Percentiles rank a stretch among this genome's conserved stretches.
These are phyloP conservation scores for Cepaea nemoralis DNA, from an alignment of 1,140 invertebrate genomes.

Conservation along the genomic window DNA sequence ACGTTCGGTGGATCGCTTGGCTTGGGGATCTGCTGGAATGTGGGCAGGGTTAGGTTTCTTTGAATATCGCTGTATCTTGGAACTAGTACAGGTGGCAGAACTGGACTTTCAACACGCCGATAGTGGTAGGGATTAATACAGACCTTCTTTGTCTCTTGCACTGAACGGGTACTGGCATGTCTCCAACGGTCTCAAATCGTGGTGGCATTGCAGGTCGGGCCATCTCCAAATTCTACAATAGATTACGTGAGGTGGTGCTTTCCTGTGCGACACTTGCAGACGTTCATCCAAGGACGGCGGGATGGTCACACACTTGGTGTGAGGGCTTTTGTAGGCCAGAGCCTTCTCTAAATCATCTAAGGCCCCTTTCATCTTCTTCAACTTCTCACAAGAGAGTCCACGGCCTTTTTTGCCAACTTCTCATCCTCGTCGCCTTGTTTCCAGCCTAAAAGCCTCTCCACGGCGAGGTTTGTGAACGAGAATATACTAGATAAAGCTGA, in stretches of 20 bases:
- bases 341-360: slow-evolving; percentile 96
- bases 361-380: slow-evolving; percentile 93
- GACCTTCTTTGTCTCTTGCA: slow-evolving; percentile 94
- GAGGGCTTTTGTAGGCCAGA: slow-evolving; percentile 90
- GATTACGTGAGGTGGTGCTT: slow-evolving; percentile 96
- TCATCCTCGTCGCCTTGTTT: slow-evolving; percentile 97
- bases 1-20: slow-evolving; percentile 95
- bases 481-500: slow-evolving; percentile 80
- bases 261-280: slow-evolving; percentile 90
- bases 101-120: slow-evolving; percentile 79
- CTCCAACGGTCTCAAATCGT: slow-evolving; percentile 94
- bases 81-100: slow-evolving; percentile 95
- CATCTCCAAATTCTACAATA: slow-evolving; percentile 98
- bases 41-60: slow-evolving; percentile 79
- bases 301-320: slow-evolving; percentile 97
- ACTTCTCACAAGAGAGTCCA: slow-evolving; percentile 96
- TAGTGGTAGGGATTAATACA: slow-evolving; percentile 99
- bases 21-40: slow-evolving; percentile 86
- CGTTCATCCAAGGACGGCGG: slow-evolving; percentile 94
- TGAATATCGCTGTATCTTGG: slow-evolving; percentile 95
- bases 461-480: slow-evolving; percentile 94
- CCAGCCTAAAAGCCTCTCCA: slow-evolving; percentile 96
- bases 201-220: slow-evolving; percentile 97
- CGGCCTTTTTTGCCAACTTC: slow-evolving; percentile 99
- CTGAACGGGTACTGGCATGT: slow-evolving; percentile 92